phyloP scores from a whole-genome alignment of 2,888 invertebrate species.

The Phoenoteleia sp. region DNA sequence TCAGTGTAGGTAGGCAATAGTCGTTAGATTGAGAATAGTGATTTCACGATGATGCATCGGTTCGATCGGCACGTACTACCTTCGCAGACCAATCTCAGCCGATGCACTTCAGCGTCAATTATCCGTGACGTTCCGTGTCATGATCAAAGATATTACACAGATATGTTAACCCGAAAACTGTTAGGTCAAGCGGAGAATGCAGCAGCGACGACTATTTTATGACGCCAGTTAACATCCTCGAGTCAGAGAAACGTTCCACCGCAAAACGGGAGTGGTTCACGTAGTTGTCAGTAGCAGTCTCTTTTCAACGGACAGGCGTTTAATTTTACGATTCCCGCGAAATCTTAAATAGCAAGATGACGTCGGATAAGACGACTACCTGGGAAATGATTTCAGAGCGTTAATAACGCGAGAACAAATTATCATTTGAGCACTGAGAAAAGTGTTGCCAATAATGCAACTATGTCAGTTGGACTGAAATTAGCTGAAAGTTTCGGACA shows the following conservation, averaged over 20 bases:
- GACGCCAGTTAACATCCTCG: constrained; percentile 27
- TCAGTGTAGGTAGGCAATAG: no score
- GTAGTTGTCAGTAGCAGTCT: constrained; percentile 7
- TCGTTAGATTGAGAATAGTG: constrained; percentile 11
- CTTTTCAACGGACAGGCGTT: constrained; percentile 45
- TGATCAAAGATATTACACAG: constrained; percentile 36
- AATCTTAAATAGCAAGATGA: constrained; percentile 36
- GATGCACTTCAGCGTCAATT: constrained; percentile 38
- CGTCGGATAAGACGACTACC: constrained; percentile 11
- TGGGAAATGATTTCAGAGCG: constrained; percentile 25
- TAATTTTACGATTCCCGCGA: constrained; percentile 33
- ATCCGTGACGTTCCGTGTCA: constrained; percentile 42
- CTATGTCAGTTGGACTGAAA: no score
- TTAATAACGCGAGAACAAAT: constrained; percentile 36
- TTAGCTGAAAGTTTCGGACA: no score
- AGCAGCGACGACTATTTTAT: constrained; percentile 32
- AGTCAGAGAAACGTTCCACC: constrained; percentile 15
- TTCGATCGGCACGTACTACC: constrained; percentile 48
- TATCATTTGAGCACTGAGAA: not conserved
- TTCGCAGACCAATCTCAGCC: constrained; percentile 12
- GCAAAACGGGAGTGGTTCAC: constrained; percentile 31
- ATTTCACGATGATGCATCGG: constrained; percentile 54
- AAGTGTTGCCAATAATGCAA: not conserved
- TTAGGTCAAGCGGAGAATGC: constrained; percentile 21
- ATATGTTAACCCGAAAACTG: constrained; percentile 44